Base-by-base conservation (phyloP, 2,888 invertebrate species). In the Capitulum mitella region DNA sequence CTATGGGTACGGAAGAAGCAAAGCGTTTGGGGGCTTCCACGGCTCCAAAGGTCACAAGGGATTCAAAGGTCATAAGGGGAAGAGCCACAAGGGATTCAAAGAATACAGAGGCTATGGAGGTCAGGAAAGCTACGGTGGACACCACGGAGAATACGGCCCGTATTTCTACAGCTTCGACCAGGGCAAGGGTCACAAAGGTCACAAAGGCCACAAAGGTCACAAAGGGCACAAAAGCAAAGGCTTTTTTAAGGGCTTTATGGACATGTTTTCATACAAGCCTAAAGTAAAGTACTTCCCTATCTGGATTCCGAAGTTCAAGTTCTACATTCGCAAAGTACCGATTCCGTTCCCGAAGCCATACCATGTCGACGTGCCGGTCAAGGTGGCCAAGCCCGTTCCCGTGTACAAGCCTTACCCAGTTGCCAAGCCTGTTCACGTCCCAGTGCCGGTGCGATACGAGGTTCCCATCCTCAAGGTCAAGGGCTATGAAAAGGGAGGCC, bases 321-420 rank as follows among this genome's bases (percentile, higher is more conserved):
- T 40, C 70, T 70, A 40, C 26, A 26, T 40, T 12, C 37, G 40
- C 26, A 40, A 70, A 26, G 37, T 70, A 1, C 70, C 70, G 40
- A 40, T 70, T 37, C 70, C 70, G 10, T 26, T 70, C 26, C 70
- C 70, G 22, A 40, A 40, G 70, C 70, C 70, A 26, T 70, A 70
- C 40, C 26, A 70, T 26, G 70, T 70, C 19, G 19, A 70, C 2
- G 70, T 70, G 1, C 70, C 70, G 3, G 37, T 40, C 6, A 40
- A 70, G 70, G 70, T 70, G 26, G 70, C 70, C 40, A 40, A 40
- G 37, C 70, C 70, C 26, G 26, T 70, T 0, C 70, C 70, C 10
- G 22, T 40, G 14, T 3, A 26, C 22, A 16, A 70, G 10, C 70
- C 70, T 26, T 70, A 70, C 40, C 70, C 70, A 10, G 70, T 70